Evolutionary conservation across 1,140 invertebrate genomes (phyloP), one percentile per base, ranked within the genome.

Genomic region (Aphaenogaster floridana): DNA sequence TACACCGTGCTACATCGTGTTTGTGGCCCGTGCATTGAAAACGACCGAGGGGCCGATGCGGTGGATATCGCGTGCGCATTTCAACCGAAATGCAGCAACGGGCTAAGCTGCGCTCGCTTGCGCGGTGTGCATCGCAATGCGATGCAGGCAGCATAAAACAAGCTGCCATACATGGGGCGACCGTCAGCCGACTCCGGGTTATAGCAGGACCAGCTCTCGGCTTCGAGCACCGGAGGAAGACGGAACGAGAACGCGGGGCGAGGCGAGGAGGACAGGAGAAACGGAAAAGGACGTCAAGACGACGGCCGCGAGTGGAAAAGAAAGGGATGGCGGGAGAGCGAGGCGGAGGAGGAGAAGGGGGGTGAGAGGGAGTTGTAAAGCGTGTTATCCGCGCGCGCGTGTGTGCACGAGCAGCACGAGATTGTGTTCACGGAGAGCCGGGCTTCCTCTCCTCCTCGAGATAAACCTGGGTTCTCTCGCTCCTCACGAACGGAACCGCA

Each of bases 121-220:
- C 66, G 68, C 87, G 66, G 66, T 86, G 89, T 91, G 91, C 89
- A 93, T 93, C 89, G 93, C 91, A 93, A 93, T 94, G 92, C 93
- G 90, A 93, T 90, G 92, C 92, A 92, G 92, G 91, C 93, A 90
- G 92, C 92, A 94, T 95, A 95, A 95, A 95, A 95, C 94, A 95
- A 95, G 95, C 94, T 95, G 94, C 94, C 95, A 94, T 95, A 95
- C 95, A 95, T 95, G 95, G 95, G 94, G 94, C 94, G 95, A 95
- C 93, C 95, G 95, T 94, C 94, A 94, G 93, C 92, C 92, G 91
- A 92, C 93, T 94, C 93, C 90, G 88, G 89, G 91, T 91, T 92
- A 92, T 92, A 93, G 92, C 92, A 92, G 93, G 93, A 94, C 92
- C 93, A 92, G 92, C 89, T 88, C 78, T 87, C 34, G 66, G 81